Percentiles rank a stretch among this genome's conserved stretches.
These are phyloP conservation scores for Pseudolaguvia tuberculata DNA, from an alignment of 2,113 vertebrate species.

Conservation along the genomic window DNA sequence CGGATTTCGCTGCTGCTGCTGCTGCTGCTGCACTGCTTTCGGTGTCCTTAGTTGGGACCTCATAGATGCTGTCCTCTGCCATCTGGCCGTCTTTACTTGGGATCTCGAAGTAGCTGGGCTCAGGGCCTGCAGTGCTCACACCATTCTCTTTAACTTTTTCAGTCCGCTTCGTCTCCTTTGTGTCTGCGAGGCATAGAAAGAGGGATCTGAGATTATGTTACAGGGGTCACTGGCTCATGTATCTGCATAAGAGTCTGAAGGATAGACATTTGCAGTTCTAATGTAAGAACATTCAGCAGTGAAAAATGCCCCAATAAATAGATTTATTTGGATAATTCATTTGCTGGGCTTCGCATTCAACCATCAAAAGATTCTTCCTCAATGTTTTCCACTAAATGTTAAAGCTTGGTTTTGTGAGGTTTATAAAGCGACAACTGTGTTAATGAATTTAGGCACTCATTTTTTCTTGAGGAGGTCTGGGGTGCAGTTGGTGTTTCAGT, in stretches of 20 bases:
- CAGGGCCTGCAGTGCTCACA: constrained; percentile 75
- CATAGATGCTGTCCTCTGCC: constrained; percentile 81
- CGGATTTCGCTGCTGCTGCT: constrained; percentile 59
- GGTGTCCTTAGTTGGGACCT: constrained; percentile 92
- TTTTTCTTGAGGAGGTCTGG: too few species aligned
- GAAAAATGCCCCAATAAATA: neutral
- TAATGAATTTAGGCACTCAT: too few species aligned
- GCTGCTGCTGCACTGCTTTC: constrained; percentile 58
- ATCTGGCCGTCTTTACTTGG: constrained; percentile 88
- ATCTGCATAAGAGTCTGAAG: constrained; percentile 43
- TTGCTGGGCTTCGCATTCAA: too few species aligned
- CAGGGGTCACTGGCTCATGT: constrained; percentile 27
- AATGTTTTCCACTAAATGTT: too few species aligned
- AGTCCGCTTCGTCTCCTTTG: constrained; percentile 76
- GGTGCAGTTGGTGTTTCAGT: too few species aligned
- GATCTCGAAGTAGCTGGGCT: constrained; percentile 92
- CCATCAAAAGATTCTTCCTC: too few species aligned
- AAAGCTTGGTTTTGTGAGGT: too few species aligned
- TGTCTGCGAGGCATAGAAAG: constrained; percentile 58
- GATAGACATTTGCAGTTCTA: neutral
- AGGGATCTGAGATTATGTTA: constrained; percentile 23
- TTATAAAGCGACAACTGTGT: too few species aligned
- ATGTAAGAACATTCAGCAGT: too few species aligned
- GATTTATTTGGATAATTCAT: neutral
- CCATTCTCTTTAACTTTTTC: constrained; percentile 80